phyloP scores from a whole-genome alignment of 2,888 invertebrate species.

The Aleiodes leptofemur region DNA sequence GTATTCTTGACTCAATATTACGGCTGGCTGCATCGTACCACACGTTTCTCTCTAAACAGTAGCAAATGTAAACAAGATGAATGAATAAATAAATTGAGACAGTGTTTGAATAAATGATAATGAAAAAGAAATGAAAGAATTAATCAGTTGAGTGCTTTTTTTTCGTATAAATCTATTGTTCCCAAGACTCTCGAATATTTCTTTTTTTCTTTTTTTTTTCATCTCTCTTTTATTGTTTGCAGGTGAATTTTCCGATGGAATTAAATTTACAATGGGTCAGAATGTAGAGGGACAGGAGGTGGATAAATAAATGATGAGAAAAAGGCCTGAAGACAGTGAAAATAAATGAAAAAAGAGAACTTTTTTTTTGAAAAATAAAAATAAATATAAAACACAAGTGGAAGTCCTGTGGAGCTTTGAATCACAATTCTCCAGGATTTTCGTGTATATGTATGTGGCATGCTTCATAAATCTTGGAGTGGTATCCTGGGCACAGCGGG shows the following conservation, averaged over 20 bases:
- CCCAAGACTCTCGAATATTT: too few species aligned
- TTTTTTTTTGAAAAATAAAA: background rate
- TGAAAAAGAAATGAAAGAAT: background rate
- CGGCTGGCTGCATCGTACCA: slow-evolving; percentile 68
- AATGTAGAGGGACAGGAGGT: too few species aligned
- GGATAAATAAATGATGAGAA: background rate
- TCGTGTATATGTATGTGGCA: slow-evolving; percentile 21
- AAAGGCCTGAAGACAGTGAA: background rate
- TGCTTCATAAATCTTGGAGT: slow-evolving; percentile 49
- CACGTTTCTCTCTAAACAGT: slow-evolving; percentile 62
- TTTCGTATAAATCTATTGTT: too few species aligned
- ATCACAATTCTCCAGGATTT: slow-evolving; percentile 40
- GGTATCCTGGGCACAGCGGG: slow-evolving; percentile 32
- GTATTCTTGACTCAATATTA: slow-evolving; percentile 66
- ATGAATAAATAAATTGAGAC: background rate
- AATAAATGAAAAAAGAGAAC: background rate
- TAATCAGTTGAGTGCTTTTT: background rate
- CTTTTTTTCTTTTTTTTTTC: too few species aligned
- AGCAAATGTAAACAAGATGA: slow-evolving; percentile 25
- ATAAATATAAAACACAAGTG: slow-evolving; percentile 1
- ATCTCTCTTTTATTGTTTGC: too few species aligned
- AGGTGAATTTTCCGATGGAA: too few species aligned
- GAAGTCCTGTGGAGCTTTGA: slow-evolving; percentile 24
- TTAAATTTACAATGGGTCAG: background rate
- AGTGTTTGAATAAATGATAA: slow-evolving; percentile 14